These are phyloP conservation scores for Penaeus monodon DNA, from an alignment of 2,888 invertebrate genomes.

Conservation along the genomic window DNA sequence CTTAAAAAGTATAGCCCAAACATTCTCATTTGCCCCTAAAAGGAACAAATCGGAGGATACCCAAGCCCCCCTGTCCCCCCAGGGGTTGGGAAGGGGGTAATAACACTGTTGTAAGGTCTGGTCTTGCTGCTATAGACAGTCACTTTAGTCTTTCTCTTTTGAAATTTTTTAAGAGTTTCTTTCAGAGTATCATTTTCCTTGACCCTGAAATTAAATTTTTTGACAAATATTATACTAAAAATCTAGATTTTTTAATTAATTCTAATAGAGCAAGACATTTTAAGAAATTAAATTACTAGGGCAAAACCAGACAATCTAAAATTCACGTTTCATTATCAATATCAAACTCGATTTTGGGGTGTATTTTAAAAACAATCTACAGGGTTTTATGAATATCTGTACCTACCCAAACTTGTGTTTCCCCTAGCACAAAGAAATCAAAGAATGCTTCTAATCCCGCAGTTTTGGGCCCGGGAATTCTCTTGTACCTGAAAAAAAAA, in stretches of 20 bases:
- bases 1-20: conserved; percentile 96
- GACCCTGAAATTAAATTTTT: conserved; percentile 76
- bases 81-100: conserved; percentile 90
- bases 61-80: conserved; percentile 99
- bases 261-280: no score
- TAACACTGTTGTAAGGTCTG: conserved; percentile 82
- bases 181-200: conserved; percentile 98
- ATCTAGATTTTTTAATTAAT: no score
- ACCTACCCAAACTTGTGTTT: conserved; percentile 85
- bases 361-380: neutral
- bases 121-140: conserved; percentile 98
- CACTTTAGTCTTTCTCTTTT: conserved; percentile 90
- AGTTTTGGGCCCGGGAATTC: conserved; percentile 95
- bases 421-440: conserved; percentile 98
- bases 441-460: conserved; percentile 99
- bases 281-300: no score
- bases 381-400: neutral
- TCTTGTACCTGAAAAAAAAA: conserved; percentile 86
- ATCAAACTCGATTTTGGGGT: neutral
- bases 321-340: no score
- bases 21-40: conserved; percentile 99
- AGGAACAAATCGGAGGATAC: conserved; percentile 98
- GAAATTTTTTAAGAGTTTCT: conserved; percentile 89
- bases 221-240: neutral
- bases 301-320: no score